phyloP scores from a whole-genome alignment of 2,797 vertebrate genomes.

The Etheostoma perlongum region DNA sequence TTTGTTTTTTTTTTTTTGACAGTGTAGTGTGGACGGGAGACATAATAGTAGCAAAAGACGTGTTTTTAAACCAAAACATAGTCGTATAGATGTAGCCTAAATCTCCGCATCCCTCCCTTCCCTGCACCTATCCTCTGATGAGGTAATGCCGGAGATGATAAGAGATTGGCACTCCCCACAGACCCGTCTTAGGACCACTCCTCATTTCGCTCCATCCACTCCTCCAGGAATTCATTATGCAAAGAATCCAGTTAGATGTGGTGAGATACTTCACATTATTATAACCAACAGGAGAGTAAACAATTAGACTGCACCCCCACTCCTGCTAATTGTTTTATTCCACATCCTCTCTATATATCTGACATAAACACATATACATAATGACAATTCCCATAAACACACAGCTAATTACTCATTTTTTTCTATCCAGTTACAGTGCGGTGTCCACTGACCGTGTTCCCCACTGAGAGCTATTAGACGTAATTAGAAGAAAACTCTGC shows the following conservation, averaged over 20 bases:
- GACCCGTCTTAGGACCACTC: constrained; percentile 40
- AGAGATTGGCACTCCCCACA: constrained; percentile 67
- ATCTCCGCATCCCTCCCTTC: constrained; percentile 26
- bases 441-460: constrained; percentile 57
- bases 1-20: no score
- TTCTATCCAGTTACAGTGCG: constrained; percentile 27
- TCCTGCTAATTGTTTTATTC: constrained; percentile 63
- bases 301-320: constrained; percentile 46
- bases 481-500: constrained; percentile 53
- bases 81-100: neutral
- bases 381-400: constrained; percentile 41
- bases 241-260: constrained; percentile 49
- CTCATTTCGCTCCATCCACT: constrained; percentile 41
- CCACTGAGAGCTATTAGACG: constrained; percentile 51
- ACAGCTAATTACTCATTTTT: constrained; percentile 52
- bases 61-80: no score
- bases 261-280: constrained; percentile 59
- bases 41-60: no score
- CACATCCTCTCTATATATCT: constrained; percentile 17
- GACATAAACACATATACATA: constrained; percentile 43
- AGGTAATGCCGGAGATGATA: constrained; percentile 53
- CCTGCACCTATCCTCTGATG: constrained; percentile 42
- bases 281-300: constrained; percentile 57
- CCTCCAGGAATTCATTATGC: constrained; percentile 66
- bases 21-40: no score